phyloP scores from a whole-genome alignment of 2,888 invertebrate genomes.

The Leptinotarsa rubiginosa region DNA sequence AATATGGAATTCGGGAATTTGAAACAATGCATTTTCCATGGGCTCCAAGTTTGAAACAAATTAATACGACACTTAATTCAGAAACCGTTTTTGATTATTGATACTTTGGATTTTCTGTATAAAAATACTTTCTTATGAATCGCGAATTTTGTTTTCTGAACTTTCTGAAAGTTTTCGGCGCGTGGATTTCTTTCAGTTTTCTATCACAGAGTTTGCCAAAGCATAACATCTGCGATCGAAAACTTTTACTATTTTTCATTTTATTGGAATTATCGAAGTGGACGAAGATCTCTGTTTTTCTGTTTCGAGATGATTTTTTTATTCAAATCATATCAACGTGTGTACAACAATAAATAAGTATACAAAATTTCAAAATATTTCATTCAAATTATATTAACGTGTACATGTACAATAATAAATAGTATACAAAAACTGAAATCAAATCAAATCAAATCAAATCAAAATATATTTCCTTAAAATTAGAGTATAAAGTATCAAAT shows the following conservation, averaged over 20 bases:
- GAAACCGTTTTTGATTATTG: constrained; percentile 1
- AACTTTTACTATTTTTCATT: constrained; percentile 1
- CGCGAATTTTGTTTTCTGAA: too few relatives aligned
- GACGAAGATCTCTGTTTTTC: neutral
- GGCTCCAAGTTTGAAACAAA: neutral
- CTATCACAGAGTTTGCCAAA: neutral
- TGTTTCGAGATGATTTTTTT: neutral
- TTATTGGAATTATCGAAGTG: neutral
- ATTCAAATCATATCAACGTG: neutral
- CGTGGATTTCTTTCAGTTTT: too few relatives aligned
- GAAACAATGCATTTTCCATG: neutral
- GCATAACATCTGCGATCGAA: neutral
- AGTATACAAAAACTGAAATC: too few relatives aligned
- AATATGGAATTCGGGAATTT: neutral
- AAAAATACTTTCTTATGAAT: neutral
- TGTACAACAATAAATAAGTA: too few relatives aligned
- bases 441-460: too few relatives aligned
- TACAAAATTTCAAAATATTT: too few relatives aligned
- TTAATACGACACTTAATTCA: neutral
- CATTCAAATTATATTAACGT: too few relatives aligned
- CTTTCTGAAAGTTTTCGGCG: neutral
- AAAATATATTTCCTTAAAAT: too few relatives aligned
- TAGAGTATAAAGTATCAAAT: too few relatives aligned
- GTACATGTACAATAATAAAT: too few relatives aligned
- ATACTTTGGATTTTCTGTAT: neutral